Conservation (phyloP, 1,140 invertebrate genomes). For the Drosophila obscura region DNA sequence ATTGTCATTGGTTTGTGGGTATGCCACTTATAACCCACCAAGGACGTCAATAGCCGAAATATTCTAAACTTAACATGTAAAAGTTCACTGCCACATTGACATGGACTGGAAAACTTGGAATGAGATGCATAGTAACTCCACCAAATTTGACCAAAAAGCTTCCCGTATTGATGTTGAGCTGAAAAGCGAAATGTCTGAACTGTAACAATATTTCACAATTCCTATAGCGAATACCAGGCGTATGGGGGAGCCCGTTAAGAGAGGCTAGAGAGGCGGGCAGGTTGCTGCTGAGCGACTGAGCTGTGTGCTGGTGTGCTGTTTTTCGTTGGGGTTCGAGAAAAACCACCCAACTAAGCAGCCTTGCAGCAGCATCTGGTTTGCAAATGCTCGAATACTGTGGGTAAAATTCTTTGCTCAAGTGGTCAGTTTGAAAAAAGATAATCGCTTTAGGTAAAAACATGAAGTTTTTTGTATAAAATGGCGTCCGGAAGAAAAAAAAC, state of each 20-base stretch:
- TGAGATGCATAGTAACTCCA: too few relatives aligned
- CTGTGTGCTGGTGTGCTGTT: slow-evolving; percentile 6
- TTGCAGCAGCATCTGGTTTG: slow-evolving; percentile 14
- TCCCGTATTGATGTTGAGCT: too few relatives aligned
- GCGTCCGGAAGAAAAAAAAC: too few relatives aligned
- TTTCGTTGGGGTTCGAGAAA: slow-evolving; percentile 16
- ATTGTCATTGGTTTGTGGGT: too few relatives aligned
- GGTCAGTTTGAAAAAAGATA: slow-evolving; percentile 2
- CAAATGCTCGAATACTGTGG: slow-evolving; percentile 14
- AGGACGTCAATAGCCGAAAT: slow-evolving; percentile 5
- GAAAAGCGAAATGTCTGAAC: slow-evolving; percentile 18
- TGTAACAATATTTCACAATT: slow-evolving; percentile 54
- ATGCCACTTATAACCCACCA: slow-evolving; percentile 16
- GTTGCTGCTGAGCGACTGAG: slow-evolving; percentile 10
- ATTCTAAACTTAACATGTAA: neutral
- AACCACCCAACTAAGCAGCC: slow-evolving; percentile 36
- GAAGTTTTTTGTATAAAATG: too few relatives aligned
- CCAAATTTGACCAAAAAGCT: too few relatives aligned
- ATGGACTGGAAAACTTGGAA: too few relatives aligned
- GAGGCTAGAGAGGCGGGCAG: slow-evolving; percentile 1
- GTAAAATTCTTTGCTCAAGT: slow-evolving; percentile 6
- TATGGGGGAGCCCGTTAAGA: slow-evolving; percentile 7
- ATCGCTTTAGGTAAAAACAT: too few relatives aligned
- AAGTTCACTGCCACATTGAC: neutral
- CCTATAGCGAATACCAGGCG: slow-evolving; percentile 25